These are phyloP conservation scores for Ginglymostoma cirratum DNA, from an alignment of 2,113 vertebrate genomes.

Conservation along the genomic window DNA sequence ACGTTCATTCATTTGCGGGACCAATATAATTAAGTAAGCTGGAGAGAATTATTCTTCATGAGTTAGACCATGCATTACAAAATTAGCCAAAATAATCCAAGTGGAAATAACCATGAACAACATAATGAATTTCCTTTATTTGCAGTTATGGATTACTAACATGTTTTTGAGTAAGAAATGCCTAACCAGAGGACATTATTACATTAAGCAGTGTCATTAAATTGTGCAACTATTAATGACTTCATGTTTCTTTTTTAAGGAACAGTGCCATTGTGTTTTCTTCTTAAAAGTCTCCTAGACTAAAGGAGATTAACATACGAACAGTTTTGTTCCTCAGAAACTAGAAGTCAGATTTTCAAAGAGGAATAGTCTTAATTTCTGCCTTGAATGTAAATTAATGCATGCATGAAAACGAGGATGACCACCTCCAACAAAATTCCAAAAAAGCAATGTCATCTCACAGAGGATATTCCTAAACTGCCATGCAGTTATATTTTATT, in stretches of 20 bases:
- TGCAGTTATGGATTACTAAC: neutral
- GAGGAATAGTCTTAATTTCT: neutral
- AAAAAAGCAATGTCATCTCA: neutral
- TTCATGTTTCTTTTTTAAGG: neutral
- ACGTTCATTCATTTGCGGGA: neutral
- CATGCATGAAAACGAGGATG: neutral
- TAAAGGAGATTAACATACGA: neutral
- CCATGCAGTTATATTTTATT: neutral
- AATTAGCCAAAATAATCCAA: neutral
- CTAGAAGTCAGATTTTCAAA: neutral
- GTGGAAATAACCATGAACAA: neutral
- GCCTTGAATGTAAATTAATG: neutral
- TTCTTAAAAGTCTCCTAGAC: neutral
- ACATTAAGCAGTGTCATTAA: neutral
- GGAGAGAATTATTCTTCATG: neutral
- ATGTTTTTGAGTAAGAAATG: neutral
- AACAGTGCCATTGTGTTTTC: neutral
- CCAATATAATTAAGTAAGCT: neutral
- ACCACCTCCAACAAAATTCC: neutral
- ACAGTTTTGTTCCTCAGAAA: neutral
- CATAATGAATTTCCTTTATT: neutral
- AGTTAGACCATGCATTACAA: neutral
- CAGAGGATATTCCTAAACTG: neutral
- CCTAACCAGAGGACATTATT: neutral
- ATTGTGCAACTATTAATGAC: neutral